Evolutionary conservation across 1,140 invertebrate species (phyloP).

Genomic region (Helicorthomorpha holstii): DNA sequence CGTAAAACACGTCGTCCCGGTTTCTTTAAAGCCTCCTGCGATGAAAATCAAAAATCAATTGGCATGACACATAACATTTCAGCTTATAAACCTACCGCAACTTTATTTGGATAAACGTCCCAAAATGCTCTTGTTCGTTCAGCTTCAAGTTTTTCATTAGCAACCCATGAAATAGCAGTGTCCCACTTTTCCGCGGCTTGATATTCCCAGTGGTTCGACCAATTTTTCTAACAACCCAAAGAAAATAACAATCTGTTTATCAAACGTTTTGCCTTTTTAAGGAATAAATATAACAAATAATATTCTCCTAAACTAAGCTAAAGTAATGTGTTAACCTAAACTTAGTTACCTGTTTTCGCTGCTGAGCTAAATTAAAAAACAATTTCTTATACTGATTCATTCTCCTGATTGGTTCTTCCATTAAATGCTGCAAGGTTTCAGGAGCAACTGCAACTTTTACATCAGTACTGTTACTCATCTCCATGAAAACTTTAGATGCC

Average conservation of each 20-base stretch:
- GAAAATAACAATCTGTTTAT: not conserved
- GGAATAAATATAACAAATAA: not conserved
- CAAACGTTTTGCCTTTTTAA: not conserved
- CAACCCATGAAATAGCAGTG: slow-evolving; percentile 40
- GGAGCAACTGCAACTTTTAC: slow-evolving; percentile 11
- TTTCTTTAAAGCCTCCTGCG: slow-evolving; percentile 39
- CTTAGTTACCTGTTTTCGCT: slow-evolving; percentile 14
- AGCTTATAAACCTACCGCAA: slow-evolving; percentile 19
- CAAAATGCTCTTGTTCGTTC: slow-evolving; percentile 55
- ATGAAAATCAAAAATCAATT: not conserved
- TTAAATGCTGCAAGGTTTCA: slow-evolving; percentile 12
- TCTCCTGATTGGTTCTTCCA: slow-evolving; percentile 16
- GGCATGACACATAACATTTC: not conserved
- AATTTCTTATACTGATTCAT: slow-evolving; percentile 16
- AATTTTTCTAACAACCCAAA: slow-evolving; percentile 15
- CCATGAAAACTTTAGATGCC: slow-evolving; percentile 6
- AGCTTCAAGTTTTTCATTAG: slow-evolving; percentile 45
- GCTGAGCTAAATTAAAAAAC: slow-evolving; percentile 14
- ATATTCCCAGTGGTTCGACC: slow-evolving; percentile 33
- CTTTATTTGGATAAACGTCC: slow-evolving; percentile 43
- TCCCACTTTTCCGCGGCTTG: slow-evolving; percentile 32
- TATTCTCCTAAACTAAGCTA: too few relatives aligned
- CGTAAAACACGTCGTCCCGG: slow-evolving; percentile 52
- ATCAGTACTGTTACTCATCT: slow-evolving; percentile 12
- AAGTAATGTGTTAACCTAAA: too few relatives aligned